These are phyloP conservation scores for Hipparchia semele DNA, from an alignment of 2,888 invertebrate genomes.

Conservation along the genomic window DNA sequence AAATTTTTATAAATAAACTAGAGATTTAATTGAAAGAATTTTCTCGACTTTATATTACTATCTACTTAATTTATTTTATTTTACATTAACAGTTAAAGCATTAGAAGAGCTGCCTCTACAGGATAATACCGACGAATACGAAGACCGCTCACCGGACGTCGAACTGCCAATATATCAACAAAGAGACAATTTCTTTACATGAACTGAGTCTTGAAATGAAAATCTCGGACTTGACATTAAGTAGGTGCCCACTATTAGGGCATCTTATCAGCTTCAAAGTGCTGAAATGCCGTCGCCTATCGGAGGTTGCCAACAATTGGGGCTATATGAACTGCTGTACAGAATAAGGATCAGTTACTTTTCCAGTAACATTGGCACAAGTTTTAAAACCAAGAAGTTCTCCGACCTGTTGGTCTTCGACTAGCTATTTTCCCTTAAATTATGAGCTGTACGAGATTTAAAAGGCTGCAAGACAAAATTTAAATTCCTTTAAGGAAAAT, in stretches of 20 bases:
- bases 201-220: constrained; percentile 44
- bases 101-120: constrained; percentile 87
- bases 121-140: constrained; percentile 84
- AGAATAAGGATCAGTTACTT: too few relatives aligned
- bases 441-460: neutral
- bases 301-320: too few relatives aligned
- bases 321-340: too few relatives aligned
- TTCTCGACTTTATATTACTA: neutral
- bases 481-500: neutral
- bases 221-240: neutral
- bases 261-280: neutral
- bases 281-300: too few relatives aligned
- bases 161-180: constrained; percentile 93
- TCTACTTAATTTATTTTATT: constrained; percentile 14
- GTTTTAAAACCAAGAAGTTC: too few relatives aligned
- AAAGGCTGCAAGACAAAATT: neutral
- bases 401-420: too few relatives aligned
- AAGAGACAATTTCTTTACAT: constrained; percentile 91
- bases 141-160: constrained; percentile 89
- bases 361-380: too few relatives aligned
- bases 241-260: neutral
- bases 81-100: constrained; percentile 85
- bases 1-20: neutral
- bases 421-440: too few relatives aligned
- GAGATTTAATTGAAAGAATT: too few relatives aligned